Evolutionary conservation across 2,797 vertebrate genomes (phyloP).

Genomic region (Melanotaenia trifasciata): DNA sequence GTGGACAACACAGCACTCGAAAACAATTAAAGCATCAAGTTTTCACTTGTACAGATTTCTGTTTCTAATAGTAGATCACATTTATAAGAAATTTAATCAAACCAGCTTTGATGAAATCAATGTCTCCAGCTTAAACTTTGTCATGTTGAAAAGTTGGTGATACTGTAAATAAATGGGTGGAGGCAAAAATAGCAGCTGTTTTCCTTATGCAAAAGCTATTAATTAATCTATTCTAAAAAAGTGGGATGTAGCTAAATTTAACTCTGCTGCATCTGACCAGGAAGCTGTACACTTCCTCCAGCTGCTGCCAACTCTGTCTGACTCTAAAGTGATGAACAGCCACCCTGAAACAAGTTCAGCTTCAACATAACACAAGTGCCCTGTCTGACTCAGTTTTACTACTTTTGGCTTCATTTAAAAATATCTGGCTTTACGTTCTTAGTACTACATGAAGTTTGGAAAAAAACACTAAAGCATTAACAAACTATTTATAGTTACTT

Average conservation of each 20-base stretch:
- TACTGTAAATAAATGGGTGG: neutral
- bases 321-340: constrained; percentile 10
- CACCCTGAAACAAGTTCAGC: constrained; percentile 6
- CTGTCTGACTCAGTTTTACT: neutral
- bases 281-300: constrained; percentile 66
- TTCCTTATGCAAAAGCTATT: constrained; percentile 16
- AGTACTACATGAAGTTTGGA: neutral
- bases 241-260: constrained; percentile 65
- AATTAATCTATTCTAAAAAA: constrained; percentile 42
- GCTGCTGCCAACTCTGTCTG: constrained; percentile 44
- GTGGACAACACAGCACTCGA: neutral
- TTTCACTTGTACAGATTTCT: neutral
- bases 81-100: neutral
- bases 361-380: neutral
- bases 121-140: neutral
- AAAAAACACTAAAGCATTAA: neutral
- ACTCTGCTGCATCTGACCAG: constrained; percentile 31
- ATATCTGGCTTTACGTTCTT: neutral
- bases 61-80: neutral
- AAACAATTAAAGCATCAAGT: neutral
- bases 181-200: neutral
- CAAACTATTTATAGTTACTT: neutral
- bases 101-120: neutral
- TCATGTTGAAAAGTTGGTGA: neutral
- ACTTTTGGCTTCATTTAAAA: neutral